A percentile compares a stretch with the other conserved stretches of the same genome.
phyloP scores from a whole-genome alignment of 2,888 invertebrate genomes.

The Hylaea fasciaria region DNA sequence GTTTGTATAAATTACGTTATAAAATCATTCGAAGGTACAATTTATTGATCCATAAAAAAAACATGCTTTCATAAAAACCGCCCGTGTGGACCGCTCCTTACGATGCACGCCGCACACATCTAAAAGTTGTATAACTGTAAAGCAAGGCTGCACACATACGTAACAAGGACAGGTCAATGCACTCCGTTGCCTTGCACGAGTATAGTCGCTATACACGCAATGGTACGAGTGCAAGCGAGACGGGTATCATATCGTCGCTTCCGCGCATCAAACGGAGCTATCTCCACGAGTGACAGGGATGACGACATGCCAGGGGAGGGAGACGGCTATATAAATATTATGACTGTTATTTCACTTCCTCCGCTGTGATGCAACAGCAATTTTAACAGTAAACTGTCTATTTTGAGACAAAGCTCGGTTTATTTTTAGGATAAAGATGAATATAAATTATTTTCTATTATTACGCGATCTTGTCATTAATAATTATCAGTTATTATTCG shows the following conservation, averaged over 20 bases:
- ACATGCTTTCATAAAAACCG: slow-evolving; percentile 18
- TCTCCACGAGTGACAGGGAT: slow-evolving; percentile 71
- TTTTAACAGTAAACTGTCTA: slow-evolving; percentile 75
- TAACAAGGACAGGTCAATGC: slow-evolving; percentile 85
- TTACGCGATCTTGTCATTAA: slow-evolving; percentile 8
- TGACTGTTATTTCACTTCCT: slow-evolving; percentile 84
- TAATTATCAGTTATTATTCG: neutral
- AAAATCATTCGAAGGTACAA: slow-evolving; percentile 27
- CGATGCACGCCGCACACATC: slow-evolving; percentile 75
- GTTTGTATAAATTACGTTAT: slow-evolving; percentile 45
- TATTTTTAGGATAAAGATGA: slow-evolving; percentile 60
- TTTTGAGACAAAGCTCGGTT: slow-evolving; percentile 77
- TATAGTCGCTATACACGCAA: slow-evolving; percentile 60
- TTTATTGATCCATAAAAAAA: slow-evolving; percentile 35
- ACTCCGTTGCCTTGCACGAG: slow-evolving; percentile 82
- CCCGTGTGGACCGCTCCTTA: slow-evolving; percentile 73
- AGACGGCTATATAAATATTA: slow-evolving; percentile 81
- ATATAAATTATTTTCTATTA: slow-evolving; percentile 30
- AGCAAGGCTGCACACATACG: slow-evolving; percentile 83
- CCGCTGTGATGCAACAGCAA: slow-evolving; percentile 81
- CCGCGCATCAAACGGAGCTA: slow-evolving; percentile 60
- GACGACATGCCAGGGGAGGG: slow-evolving; percentile 64
- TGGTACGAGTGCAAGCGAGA: slow-evolving; percentile 56
- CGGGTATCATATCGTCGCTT: slow-evolving; percentile 53
- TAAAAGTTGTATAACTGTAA: slow-evolving; percentile 74